Evolutionary conservation across 2,113 vertebrate genomes (phyloP).

Genomic region (Coreoperca whiteheadi): DNA sequence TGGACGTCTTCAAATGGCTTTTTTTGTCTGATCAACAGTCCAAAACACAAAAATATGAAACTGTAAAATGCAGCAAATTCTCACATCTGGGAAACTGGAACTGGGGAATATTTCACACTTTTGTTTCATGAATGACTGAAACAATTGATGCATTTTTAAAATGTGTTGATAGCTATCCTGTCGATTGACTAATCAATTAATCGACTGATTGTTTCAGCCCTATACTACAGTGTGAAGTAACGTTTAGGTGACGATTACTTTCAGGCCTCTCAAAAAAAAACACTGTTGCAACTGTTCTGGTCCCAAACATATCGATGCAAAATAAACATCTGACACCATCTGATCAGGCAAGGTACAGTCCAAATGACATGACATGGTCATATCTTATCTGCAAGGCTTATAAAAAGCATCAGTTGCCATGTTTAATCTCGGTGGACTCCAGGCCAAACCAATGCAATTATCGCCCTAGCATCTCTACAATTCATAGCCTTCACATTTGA

Average conservation of each 20-base stretch:
- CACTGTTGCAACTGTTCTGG: background rate
- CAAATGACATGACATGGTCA: background rate
- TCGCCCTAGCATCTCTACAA: background rate
- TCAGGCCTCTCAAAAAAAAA: background rate
- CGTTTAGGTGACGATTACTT: background rate
- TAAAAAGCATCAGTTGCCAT: constrained; percentile 3
- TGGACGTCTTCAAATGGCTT: too few relatives aligned
- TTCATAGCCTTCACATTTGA: background rate
- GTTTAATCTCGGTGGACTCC: background rate
- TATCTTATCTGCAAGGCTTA: background rate
- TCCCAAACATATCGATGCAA: background rate
- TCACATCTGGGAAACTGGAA: too few relatives aligned
- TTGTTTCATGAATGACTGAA: too few relatives aligned
- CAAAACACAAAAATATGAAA: too few relatives aligned
- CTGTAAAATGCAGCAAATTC: too few relatives aligned
- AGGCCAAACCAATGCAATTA: background rate
- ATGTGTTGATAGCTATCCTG: too few relatives aligned
- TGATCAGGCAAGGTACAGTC: background rate
- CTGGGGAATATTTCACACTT: too few relatives aligned
- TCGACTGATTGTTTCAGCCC: background rate
- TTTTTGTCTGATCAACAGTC: too few relatives aligned
- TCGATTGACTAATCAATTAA: background rate
- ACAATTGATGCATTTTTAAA: too few relatives aligned
- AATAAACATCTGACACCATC: background rate
- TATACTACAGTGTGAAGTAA: background rate